Evolutionary conservation across 2,113 vertebrate genomes (phyloP).

Genomic region (Synodontis membranacea): DNA sequence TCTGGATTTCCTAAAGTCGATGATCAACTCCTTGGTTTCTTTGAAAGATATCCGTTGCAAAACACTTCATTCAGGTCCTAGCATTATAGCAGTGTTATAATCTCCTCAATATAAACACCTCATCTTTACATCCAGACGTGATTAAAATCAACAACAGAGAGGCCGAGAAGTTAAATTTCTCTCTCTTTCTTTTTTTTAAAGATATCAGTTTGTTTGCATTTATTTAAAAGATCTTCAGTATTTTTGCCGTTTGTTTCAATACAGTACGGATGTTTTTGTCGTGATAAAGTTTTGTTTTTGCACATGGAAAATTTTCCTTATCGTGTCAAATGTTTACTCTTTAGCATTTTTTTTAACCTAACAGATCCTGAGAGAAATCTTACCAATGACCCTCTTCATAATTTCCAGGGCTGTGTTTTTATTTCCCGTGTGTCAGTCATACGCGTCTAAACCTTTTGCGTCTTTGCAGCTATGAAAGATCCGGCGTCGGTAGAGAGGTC

Average conservation of each 20-base stretch:
- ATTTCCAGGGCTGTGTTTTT: background rate
- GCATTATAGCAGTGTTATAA: too few species aligned
- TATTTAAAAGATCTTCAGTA: background rate
- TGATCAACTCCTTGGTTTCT: too few species aligned
- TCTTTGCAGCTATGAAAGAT: slow-evolving; percentile 64
- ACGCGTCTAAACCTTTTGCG: background rate
- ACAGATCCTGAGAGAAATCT: background rate
- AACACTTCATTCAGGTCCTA: too few species aligned
- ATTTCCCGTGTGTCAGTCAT: background rate
- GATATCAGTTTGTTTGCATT: too few species aligned
- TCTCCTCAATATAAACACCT: too few species aligned
- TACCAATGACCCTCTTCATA: background rate
- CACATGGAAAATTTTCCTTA: too few species aligned
- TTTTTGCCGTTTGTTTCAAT: background rate
- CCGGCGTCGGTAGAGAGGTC: slow-evolving; percentile 86
- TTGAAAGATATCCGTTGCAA: too few species aligned
- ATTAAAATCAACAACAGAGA: background rate
- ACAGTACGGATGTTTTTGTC: background rate
- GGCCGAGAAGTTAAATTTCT: too few species aligned
- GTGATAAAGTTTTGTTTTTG: background rate
- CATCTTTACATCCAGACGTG: background rate
- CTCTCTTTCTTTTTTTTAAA: too few species aligned
- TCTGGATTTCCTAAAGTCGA: too few species aligned
- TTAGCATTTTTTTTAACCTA: background rate
- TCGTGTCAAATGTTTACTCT: background rate